Percentiles rank a stretch among this genome's conserved stretches.
Evolutionary conservation across 2,113 vertebrate species (phyloP).

Genomic region (Cottus gobio): DNA sequence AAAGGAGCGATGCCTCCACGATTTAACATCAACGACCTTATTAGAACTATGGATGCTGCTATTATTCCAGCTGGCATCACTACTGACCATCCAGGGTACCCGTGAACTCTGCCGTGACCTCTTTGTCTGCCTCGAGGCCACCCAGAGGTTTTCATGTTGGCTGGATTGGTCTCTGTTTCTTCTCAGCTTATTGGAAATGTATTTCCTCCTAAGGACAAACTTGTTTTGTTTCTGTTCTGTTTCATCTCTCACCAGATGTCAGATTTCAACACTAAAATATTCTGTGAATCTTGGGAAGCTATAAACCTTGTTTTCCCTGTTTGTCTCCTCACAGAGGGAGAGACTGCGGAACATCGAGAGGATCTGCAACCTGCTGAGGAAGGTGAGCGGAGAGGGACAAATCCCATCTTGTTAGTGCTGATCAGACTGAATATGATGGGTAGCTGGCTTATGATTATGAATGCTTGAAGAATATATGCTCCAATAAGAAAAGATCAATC

Average conservation of each 20-base stretch:
- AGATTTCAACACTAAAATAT: too few species aligned
- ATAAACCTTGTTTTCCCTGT: background rate
- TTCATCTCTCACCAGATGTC: background rate
- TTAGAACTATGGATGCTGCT: background rate
- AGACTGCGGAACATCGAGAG: conserved; percentile 96
- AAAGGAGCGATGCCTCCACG: background rate
- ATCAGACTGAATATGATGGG: background rate
- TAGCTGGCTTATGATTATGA: too few species aligned
- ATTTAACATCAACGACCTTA: background rate
- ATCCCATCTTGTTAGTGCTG: background rate
- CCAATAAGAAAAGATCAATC: background rate
- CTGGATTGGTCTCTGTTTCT: background rate
- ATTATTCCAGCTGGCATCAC: background rate
- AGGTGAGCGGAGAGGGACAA: conserved; percentile 82
- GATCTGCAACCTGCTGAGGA: conserved; percentile 96
- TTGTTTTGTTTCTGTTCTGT: background rate
- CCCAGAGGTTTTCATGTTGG: too few species aligned
- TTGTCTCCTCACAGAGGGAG: conserved; percentile 87
- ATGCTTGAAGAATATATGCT: background rate
- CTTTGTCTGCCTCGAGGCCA: background rate
- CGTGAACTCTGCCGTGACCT: background rate
- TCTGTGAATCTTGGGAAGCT: background rate
- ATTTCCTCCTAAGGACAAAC: background rate
- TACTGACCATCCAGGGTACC: too few species aligned
- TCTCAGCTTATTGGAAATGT: background rate